A percentile compares a stretch with the other conserved stretches of the same genome.
Evolutionary conservation across 2,113 vertebrate species (phyloP).

Genomic region (Sorex araneus): DNA sequence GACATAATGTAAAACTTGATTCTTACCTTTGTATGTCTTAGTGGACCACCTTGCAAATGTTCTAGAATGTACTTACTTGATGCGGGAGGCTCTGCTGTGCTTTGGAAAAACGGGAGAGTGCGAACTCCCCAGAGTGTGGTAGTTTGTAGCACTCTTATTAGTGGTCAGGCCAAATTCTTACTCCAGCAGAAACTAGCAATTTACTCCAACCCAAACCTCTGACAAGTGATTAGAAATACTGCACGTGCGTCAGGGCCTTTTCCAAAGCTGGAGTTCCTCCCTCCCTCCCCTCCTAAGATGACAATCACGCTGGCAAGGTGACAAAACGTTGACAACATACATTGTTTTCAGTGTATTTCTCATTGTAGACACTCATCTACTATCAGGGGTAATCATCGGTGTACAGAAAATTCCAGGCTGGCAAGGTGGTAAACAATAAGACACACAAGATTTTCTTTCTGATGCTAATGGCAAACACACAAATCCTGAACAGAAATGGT

Average conservation of each 20-base stretch:
- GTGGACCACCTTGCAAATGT: neutral
- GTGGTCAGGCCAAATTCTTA: slow-evolving; percentile 28
- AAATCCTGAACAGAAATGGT: neutral
- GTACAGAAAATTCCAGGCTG: slow-evolving; percentile 20
- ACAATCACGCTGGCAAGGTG: neutral
- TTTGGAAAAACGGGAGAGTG: slow-evolving; percentile 2
- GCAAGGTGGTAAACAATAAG: neutral
- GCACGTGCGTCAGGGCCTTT: neutral
- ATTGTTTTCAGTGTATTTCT: slow-evolving; percentile 45
- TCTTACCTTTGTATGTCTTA: neutral
- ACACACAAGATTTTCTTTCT: slow-evolving; percentile 43
- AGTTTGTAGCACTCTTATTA: slow-evolving; percentile 49
- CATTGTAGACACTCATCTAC: slow-evolving; percentile 10
- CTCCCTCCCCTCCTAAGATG: neutral
- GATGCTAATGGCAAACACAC: neutral
- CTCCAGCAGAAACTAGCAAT: neutral
- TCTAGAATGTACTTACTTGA: neutral
- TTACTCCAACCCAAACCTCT: slow-evolving; percentile 16
- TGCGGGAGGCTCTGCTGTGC: neutral
- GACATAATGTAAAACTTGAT: neutral
- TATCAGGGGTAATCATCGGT: neutral
- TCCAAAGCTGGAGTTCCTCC: neutral
- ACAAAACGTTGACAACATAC: slow-evolving; percentile 28
- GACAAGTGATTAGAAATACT: slow-evolving; percentile 20
- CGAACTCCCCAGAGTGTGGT: slow-evolving; percentile 14